Evolutionary conservation across 35 echinoderm and acorn worm genomes (phyloP).

Genomic region (Lytechinus variegatus): DNA sequence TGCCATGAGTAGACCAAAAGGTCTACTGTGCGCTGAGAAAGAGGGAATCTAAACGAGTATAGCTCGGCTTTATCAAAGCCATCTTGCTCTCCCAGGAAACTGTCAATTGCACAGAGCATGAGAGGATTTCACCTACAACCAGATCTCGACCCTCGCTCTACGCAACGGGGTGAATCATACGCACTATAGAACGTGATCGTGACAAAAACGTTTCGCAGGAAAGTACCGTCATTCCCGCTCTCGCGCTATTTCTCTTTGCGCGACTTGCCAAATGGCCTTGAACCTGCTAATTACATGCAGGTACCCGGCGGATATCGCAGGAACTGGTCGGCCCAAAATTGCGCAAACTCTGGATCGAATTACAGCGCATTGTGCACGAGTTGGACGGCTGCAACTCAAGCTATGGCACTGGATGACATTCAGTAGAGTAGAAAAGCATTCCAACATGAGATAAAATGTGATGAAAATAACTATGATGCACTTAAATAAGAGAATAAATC

Average conservation of each 20-base stretch:
- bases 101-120: slow-evolving; percentile 1
- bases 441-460: no score
- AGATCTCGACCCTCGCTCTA: background rate
- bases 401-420: no score
- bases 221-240: background rate
- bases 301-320: background rate
- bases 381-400: background rate
- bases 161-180: background rate
- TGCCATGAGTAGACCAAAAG: background rate
- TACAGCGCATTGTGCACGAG: background rate
- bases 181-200: background rate
- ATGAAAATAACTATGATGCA: background rate
- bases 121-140: background rate
- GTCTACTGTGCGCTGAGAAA: background rate
- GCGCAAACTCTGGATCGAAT: background rate
- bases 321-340: background rate
- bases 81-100: background rate
- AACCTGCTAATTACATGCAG: background rate
- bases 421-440: no score
- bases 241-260: background rate
- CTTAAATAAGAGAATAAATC: background rate
- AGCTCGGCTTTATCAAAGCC: background rate
- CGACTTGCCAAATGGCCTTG: background rate
- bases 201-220: slow-evolving; percentile 1
- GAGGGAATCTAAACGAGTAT: background rate